These are phyloP conservation scores for Excalfactoria chinensis DNA, from an alignment of 2,113 vertebrate species.

Conservation along the genomic window DNA sequence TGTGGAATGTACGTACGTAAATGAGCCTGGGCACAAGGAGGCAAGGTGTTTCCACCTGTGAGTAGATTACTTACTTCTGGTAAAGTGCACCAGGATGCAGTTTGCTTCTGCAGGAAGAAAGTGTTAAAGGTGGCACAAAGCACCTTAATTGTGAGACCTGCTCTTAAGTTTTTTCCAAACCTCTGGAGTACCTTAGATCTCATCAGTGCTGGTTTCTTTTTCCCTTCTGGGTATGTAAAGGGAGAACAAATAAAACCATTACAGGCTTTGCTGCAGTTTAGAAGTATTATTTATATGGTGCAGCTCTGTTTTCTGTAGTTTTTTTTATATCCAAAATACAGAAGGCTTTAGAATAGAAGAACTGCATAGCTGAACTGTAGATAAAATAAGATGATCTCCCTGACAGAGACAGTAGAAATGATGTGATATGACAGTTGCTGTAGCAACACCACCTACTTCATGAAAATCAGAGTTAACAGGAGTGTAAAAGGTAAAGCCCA, in stretches of 20 bases:
- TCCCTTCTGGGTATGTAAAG: conserved; percentile 11
- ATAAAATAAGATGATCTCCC: conserved; percentile 69
- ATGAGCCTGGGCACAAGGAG: conserved; percentile 65
- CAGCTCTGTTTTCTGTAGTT: conserved; percentile 24
- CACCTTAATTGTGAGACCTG: neutral
- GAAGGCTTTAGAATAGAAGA: conserved; percentile 47
- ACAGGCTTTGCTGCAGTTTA: neutral
- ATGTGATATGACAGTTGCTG: conserved; percentile 81
- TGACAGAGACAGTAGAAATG: conserved; percentile 76
- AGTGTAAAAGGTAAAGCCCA: conserved; percentile 69
- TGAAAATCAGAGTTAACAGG: conserved; percentile 75
- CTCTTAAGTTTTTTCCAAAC: neutral
- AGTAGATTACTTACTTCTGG: conserved; percentile 30
- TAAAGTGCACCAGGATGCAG: neutral
- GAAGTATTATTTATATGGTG: neutral
- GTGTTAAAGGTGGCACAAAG: neutral
- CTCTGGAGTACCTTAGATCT: neutral
- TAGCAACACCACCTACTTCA: conserved; percentile 81
- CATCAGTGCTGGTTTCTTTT: neutral
- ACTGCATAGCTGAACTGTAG: conserved; percentile 49
- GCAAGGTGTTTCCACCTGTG: neutral
- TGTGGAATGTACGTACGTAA: conserved; percentile 5
- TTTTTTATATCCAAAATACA: conserved; percentile 30
- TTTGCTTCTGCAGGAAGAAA: neutral
- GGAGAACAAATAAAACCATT: neutral